Evolutionary conservation across 2,797 vertebrate species (phyloP).

Genomic region (Rhinophrynus dorsalis): DNA sequence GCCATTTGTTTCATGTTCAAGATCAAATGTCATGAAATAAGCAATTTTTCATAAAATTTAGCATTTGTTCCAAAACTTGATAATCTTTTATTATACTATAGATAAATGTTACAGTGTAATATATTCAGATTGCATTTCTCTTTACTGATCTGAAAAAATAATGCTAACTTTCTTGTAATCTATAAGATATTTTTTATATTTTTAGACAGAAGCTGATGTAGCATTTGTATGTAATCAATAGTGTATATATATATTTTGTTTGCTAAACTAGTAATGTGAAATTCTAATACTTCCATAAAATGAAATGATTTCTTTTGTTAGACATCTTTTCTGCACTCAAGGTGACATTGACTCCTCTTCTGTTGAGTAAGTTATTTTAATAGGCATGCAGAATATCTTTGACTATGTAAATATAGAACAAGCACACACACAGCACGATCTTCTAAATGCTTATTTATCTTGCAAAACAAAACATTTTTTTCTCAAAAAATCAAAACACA

Average conservation of each 20-base stretch:
- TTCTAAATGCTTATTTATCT: conserved; percentile 19
- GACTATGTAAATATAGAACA: conserved; percentile 13
- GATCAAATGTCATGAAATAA: too few species aligned
- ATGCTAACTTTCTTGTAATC: background rate
- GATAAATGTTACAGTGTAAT: too few species aligned
- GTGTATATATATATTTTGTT: too few species aligned
- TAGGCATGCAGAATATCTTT: conserved; percentile 4
- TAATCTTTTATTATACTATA: too few species aligned
- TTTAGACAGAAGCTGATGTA: background rate
- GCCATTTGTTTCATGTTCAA: too few species aligned
- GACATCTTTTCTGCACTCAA: background rate
- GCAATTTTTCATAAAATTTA: too few species aligned
- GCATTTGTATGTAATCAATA: conserved; percentile 7
- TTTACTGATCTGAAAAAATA: background rate
- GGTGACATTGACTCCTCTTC: background rate
- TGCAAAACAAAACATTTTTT: conserved; percentile 45
- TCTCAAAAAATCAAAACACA: conserved; percentile 49
- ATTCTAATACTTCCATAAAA: background rate
- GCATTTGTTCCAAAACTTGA: too few species aligned
- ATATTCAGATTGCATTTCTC: background rate
- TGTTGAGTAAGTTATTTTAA: conserved; percentile 5
- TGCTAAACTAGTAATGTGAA: background rate
- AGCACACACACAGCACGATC: background rate
- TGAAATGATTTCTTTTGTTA: background rate
- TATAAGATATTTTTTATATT: background rate